Conservation (phyloP, 2,113 vertebrate species). For the Tichodroma muraria region DNA sequence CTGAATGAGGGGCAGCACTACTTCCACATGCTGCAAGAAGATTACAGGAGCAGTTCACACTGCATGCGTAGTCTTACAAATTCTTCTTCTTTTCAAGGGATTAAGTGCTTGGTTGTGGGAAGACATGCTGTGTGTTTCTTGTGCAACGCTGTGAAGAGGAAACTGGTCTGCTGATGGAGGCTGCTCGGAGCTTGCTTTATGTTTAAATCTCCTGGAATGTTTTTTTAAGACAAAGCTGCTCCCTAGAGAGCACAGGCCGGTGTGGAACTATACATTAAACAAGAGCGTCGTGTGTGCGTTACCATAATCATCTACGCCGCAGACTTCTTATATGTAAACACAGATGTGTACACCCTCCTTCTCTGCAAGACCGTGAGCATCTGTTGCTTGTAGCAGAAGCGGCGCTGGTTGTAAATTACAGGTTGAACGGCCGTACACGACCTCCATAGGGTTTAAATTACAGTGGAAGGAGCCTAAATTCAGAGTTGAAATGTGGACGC, state of each 20-base stretch:
- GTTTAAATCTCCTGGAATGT: background rate
- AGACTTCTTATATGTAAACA: background rate
- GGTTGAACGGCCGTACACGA: background rate
- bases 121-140: background rate
- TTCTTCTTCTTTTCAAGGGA: background rate
- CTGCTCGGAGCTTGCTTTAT: background rate
- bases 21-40: background rate
- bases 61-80: accelerated
- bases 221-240: background rate
- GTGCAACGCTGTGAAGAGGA: background rate
- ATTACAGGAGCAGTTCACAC: background rate
- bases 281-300: accelerated
- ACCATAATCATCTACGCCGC: background rate
- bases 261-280: background rate
- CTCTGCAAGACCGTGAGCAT: background rate
- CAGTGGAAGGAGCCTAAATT: background rate
- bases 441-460: background rate
- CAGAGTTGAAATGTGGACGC: too few species aligned
- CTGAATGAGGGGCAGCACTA: background rate
- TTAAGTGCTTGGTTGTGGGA: background rate
- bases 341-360: background rate
- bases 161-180: background rate
- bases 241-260: accelerated
- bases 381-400: background rate
- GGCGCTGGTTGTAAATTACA: background rate